Evolutionary conservation across 1,140 invertebrate genomes (phyloP), one percentile per base, ranked within the genome.

Genomic region (Delia radicum): DNA sequence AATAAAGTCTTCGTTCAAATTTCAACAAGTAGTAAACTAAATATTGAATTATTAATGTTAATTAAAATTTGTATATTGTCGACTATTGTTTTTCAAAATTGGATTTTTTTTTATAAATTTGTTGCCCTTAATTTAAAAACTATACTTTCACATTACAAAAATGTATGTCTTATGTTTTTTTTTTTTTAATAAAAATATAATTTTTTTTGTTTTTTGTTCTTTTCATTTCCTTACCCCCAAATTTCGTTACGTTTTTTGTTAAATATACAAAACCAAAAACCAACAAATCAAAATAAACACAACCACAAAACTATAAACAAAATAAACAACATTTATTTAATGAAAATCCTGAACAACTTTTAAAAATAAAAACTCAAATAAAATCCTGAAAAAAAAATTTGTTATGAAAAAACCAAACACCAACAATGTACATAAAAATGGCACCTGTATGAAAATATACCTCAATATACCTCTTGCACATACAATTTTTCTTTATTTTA

Each of bases 191-290:
- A 62, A 62, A 31, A 63, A 28, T 73, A 46, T 28, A 55, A 27
- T 65, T 74, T 74, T 33, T 62, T 74, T 63, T 18, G 46, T 62
- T 63, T 74, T 31, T 74, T 75, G 46, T 77, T 80, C 48, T 77
- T 78, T 75, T 77, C 77, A 79, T 77, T 74, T 75, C 75, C 76
- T 74, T 78, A 78, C 76, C 76, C 62, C 42, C 55, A 78, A 29
- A 73, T 4, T 74, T 33, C 55, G 61, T 74, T 76, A 69, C 48
- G 61, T 33, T 75, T 71, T 67, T 75, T 75, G 65, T 65, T 69
- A 65, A 48, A 55, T 13, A 26, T 55, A 61, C 24, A 73, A 46
- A 37, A 48, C 3, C 33, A 48, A 73, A 28, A n/a, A 73, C 12
- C 31, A 42, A 71, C n/a, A 28, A 42, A 67, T 42, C 65, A 71